phyloP scores from a whole-genome alignment of 1,140 invertebrate genomes.

The Platyura marginata region DNA sequence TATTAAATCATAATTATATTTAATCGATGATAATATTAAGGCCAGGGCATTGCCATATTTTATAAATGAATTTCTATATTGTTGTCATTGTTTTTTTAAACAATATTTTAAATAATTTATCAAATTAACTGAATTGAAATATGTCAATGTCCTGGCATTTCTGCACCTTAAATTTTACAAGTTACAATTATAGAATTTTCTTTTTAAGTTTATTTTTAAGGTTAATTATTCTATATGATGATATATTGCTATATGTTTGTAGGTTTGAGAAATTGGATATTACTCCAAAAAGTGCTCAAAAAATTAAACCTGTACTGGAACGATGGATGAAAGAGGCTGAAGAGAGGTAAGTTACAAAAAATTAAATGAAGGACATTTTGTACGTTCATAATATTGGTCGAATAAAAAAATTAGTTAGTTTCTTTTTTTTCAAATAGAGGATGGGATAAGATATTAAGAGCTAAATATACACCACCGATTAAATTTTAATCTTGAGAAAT shows the following conservation, averaged over 20 bases:
- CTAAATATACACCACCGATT: background rate
- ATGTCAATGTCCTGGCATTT: slow-evolving; percentile 52
- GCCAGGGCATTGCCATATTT: slow-evolving; percentile 24
- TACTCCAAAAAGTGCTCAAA: slow-evolving; percentile 96
- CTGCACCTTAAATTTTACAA: background rate
- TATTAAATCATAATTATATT: too few relatives aligned
- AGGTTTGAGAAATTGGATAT: slow-evolving; percentile 99
- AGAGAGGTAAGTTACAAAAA: slow-evolving; percentile 65
- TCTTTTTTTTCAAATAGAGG: too few relatives aligned
- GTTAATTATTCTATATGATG: too few relatives aligned
- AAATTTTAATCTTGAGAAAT: background rate
- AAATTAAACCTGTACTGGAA: slow-evolving; percentile 96
- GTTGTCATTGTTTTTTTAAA: background rate
- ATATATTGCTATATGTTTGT: too few relatives aligned
- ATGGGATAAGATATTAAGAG: too few relatives aligned
- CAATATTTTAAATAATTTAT: background rate
- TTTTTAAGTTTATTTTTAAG: too few relatives aligned
- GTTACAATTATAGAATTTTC: too few relatives aligned
- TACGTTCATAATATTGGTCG: too few relatives aligned
- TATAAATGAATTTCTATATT: background rate
- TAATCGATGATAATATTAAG: slow-evolving; percentile 34
- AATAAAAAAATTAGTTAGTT: too few relatives aligned
- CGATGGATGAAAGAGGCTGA: slow-evolving; percentile 97
- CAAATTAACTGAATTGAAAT: slow-evolving; percentile 8
- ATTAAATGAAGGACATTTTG: too few relatives aligned